Percentiles rank a stretch among this genome's conserved stretches.
Conservation (phyloP, 2,797 vertebrate genomes). For the Gambelia wislizenii region DNA sequence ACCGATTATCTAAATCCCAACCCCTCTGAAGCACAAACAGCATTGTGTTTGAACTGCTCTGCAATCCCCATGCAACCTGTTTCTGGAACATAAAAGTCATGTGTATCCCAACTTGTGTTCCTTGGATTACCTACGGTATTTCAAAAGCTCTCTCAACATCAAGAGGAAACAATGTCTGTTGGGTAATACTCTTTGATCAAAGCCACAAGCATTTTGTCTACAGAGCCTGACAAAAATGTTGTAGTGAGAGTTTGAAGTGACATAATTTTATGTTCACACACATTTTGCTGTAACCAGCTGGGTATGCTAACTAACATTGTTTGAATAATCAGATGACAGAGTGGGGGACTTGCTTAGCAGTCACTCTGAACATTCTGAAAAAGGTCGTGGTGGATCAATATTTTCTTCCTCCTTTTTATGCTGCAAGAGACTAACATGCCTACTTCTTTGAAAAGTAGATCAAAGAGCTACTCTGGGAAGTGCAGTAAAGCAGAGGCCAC, state of each 20-base stretch:
- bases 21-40: neutral
- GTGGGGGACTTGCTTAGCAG: neutral
- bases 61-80: rapidly evolving
- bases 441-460: neutral
- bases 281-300: conserved; percentile 42
- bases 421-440: no score
- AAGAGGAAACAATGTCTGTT: conserved; percentile 57
- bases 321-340: neutral
- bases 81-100: neutral
- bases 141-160: conserved; percentile 54
- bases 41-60: neutral
- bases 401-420: no score
- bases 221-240: conserved; percentile 55
- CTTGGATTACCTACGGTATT: conserved; percentile 39
- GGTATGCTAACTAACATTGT: neutral
- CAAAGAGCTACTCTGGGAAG: neutral
- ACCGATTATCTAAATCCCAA: neutral
- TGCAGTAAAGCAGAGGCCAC: neutral
- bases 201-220: conserved; percentile 66
- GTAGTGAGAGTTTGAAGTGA: conserved; percentile 48
- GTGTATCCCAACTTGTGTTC: neutral
- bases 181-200: conserved; percentile 55
- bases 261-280: conserved; percentile 45
- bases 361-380: neutral
- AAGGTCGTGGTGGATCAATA: neutral